These are phyloP conservation scores for Allophyes oxyacanthae DNA, from an alignment of 2,888 invertebrate species.

Conservation along the genomic window DNA sequence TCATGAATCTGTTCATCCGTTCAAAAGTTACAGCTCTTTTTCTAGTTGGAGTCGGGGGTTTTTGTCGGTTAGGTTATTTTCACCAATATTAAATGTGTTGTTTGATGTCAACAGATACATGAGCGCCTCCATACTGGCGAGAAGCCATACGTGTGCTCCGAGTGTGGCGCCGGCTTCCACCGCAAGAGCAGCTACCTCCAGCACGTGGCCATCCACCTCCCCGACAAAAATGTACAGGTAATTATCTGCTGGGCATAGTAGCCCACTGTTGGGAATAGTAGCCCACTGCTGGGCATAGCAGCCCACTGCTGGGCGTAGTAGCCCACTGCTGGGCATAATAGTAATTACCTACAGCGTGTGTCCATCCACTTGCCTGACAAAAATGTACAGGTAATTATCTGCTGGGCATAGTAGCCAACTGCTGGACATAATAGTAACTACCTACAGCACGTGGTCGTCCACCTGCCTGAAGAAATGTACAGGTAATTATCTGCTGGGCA, in stretches of 20 bases:
- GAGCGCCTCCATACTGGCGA: conserved; percentile 75
- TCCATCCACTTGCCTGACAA: conserved; percentile 82
- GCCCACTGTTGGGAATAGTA: no score
- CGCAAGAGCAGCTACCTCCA: conserved; percentile 80
- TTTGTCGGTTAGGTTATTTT: no score
- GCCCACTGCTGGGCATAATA: conserved; percentile 60
- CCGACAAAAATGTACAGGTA: conserved; percentile 82
- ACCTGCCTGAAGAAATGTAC: conserved; percentile 82
- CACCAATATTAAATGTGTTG: no score
- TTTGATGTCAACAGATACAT: conserved; percentile 64
- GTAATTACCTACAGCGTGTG: conserved; percentile 79
- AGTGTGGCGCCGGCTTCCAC: conserved; percentile 92
- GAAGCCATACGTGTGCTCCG: conserved; percentile 97
- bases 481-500: no score
- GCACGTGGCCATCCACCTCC: conserved; percentile 80
- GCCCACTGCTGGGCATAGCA: no score
- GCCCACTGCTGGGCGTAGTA: no score
- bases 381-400: conserved; percentile 77
- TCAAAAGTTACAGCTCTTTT: no score
- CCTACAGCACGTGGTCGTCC: conserved; percentile 80
- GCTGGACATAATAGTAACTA: conserved; percentile 81
- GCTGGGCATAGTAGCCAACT: no score
- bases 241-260: no score
- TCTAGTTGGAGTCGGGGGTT: no score
- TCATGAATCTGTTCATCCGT: no score